Percentiles rank a stretch among this genome's conserved stretches.
Evolutionary conservation across 2,797 vertebrate species (phyloP).

Genomic region (Thripadectes ignobilis): DNA sequence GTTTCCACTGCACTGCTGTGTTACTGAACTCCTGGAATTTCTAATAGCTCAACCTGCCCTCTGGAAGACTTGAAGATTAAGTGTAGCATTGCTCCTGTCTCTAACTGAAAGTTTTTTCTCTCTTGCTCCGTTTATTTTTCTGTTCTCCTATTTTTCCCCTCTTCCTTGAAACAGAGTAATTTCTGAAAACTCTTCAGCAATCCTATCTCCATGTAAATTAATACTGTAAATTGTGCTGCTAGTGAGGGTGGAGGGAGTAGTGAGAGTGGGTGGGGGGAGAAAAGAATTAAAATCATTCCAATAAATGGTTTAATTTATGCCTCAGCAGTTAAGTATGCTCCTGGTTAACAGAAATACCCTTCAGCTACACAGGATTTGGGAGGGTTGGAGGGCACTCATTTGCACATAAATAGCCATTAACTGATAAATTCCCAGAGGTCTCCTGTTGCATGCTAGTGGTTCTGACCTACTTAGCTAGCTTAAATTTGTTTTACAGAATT

Average conservation of each 20-base stretch:
- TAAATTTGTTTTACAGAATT: slow-evolving; percentile 92
- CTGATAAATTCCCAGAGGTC: slow-evolving; percentile 87
- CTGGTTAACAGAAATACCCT: slow-evolving; percentile 92
- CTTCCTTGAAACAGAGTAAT: slow-evolving; percentile 26
- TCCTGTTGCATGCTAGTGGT: slow-evolving; percentile 87
- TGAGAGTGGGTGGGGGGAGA: slow-evolving; percentile 48
- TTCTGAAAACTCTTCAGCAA: slow-evolving; percentile 62
- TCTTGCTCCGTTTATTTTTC: rapidly evolving
- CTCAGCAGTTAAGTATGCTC: slow-evolving; percentile 82
- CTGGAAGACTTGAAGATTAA: slow-evolving; percentile 27
- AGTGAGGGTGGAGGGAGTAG: slow-evolving; percentile 47
- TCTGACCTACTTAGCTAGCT: slow-evolving; percentile 93
- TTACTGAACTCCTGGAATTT: slow-evolving; percentile 27
- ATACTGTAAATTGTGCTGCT: slow-evolving; percentile 72
- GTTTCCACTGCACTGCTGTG: neutral
- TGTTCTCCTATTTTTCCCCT: rapidly evolving
- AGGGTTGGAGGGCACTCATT: slow-evolving; percentile 93
- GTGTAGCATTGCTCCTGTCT: neutral
- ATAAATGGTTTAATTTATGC: slow-evolving; percentile 85
- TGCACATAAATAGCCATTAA: slow-evolving; percentile 97
- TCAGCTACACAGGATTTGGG: slow-evolving; percentile 87
- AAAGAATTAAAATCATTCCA: slow-evolving; percentile 80
- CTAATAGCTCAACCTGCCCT: neutral
- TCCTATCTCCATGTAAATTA: slow-evolving; percentile 66
- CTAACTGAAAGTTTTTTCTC: slow-evolving; percentile 7